These are phyloP conservation scores for Nomada flava DNA, from an alignment of 2,888 invertebrate species.

Conservation along the genomic window DNA sequence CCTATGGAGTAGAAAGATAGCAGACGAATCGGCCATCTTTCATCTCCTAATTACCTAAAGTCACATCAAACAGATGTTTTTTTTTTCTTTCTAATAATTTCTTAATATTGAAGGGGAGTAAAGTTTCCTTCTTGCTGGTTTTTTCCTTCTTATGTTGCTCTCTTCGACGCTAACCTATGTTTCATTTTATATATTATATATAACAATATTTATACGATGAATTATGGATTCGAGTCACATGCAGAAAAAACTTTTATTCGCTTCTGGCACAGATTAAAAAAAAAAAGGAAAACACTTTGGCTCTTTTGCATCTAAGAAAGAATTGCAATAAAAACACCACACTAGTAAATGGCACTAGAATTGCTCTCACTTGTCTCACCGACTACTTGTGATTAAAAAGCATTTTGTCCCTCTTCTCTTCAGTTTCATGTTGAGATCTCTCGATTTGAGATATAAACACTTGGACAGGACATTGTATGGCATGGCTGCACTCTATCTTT, in stretches of 20 bases:
- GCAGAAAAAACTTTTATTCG: slow-evolving; percentile 82
- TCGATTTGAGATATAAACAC: slow-evolving; percentile 72
- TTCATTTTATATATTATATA: slow-evolving; percentile 85
- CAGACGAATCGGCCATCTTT: slow-evolving; percentile 70
- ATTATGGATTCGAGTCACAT: slow-evolving; percentile 83
- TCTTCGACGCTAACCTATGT: slow-evolving; percentile 79
- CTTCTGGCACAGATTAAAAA: slow-evolving; percentile 85
- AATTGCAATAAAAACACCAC: slow-evolving; percentile 83
- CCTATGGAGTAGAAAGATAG: slow-evolving; percentile 69
- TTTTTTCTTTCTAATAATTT: slow-evolving; percentile 72
- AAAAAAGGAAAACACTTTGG: slow-evolving; percentile 86
- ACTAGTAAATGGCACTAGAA: slow-evolving; percentile 86
- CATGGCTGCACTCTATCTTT: slow-evolving; percentile 67
- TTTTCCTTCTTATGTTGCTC: slow-evolving; percentile 58
- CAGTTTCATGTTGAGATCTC: slow-evolving; percentile 71
- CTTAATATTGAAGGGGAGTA: slow-evolving; percentile 51
- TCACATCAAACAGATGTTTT: slow-evolving; percentile 82
- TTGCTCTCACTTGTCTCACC: slow-evolving; percentile 84
- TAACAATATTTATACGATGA: slow-evolving; percentile 86
- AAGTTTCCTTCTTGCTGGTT: slow-evolving; percentile 60
- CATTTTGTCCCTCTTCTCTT: slow-evolving; percentile 73
- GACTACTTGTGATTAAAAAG: slow-evolving; percentile 80
- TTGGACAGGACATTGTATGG: slow-evolving; percentile 72
- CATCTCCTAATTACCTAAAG: slow-evolving; percentile 80
- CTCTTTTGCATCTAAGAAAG: slow-evolving; percentile 84